Conservation (phyloP, 2,797 vertebrate species). For the Chaunax sp. region DNA sequence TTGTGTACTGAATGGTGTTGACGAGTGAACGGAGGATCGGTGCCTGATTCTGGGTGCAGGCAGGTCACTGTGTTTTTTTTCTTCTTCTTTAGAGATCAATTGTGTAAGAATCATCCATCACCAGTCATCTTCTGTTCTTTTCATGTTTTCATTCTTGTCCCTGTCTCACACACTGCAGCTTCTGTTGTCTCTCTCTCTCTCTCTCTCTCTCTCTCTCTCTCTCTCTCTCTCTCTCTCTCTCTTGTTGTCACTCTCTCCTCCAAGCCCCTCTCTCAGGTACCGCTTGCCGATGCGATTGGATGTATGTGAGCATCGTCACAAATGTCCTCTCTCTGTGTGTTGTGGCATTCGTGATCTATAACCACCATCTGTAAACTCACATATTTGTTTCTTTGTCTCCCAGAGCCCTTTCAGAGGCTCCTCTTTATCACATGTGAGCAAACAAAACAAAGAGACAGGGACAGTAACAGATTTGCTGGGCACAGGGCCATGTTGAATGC, state of each 20-base stretch:
- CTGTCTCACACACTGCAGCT: conserved; percentile 33
- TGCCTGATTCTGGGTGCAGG: conserved; percentile 7
- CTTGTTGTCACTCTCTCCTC: no score
- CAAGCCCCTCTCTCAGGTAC: conserved; percentile 5
- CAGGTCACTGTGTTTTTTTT: conserved; percentile 29
- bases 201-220: conserved; percentile 38
- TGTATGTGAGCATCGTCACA: conserved; percentile 44
- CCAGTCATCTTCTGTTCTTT: conserved; percentile 30
- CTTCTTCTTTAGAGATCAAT: conserved; percentile 22
- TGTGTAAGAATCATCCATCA: conserved; percentile 27
- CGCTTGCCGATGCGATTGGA: conserved; percentile 51
- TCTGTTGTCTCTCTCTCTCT: conserved; percentile 31
- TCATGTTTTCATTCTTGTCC: conserved; percentile 35
- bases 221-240: conserved; percentile 42
- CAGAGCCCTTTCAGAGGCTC: conserved; percentile 22
- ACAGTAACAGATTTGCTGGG: conserved; percentile 34
- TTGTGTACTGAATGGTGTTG: conserved; percentile 34
- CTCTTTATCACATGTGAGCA: conserved; percentile 22
- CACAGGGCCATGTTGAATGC: conserved; percentile 14
- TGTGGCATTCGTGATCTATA: conserved; percentile 54
- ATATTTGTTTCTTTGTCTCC: conserved; percentile 31
- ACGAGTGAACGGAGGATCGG: conserved; percentile 28
- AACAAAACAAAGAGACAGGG: conserved; percentile 21
- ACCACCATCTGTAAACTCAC: conserved; percentile 54
- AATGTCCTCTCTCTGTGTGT: conserved; percentile 14